These are phyloP conservation scores for Andricus curvator DNA, from an alignment of 2,888 invertebrate genomes.

Conservation along the genomic window DNA sequence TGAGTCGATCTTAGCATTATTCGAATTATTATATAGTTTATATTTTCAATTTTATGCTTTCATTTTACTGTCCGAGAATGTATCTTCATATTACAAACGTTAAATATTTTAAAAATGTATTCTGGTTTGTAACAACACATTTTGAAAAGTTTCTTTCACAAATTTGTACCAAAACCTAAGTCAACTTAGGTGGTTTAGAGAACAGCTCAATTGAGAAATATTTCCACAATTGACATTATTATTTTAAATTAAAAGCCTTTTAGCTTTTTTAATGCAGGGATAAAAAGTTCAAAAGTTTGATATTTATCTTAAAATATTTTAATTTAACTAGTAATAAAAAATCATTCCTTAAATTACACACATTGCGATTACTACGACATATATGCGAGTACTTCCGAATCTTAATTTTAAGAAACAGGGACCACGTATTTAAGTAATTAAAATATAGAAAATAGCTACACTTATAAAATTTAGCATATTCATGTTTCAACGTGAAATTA, in stretches of 20 bases:
- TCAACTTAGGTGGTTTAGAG: no score
- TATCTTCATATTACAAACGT: no score
- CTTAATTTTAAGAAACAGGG: neutral
- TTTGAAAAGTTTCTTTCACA: no score
- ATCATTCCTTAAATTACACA: neutral
- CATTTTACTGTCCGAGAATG: no score
- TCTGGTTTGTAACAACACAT: no score
- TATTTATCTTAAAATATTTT: neutral
- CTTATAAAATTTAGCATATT: constrained; percentile 4
- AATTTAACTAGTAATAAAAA: neutral
- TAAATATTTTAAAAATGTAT: no score
- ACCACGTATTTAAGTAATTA: neutral
- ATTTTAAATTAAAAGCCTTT: neutral
- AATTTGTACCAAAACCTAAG: no score
- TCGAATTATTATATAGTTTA: no score
- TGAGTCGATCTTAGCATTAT: no score
- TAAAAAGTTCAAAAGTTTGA: neutral
- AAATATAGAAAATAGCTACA: neutral
- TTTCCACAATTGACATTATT: neutral
- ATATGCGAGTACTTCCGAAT: neutral
- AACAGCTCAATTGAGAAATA: neutral
- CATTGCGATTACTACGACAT: neutral
- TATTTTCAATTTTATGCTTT: no score
- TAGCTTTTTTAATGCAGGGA: neutral
- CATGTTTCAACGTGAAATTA: neutral